phyloP scores from a whole-genome alignment of 2,113 vertebrate species.

The Felis catus region DNA sequence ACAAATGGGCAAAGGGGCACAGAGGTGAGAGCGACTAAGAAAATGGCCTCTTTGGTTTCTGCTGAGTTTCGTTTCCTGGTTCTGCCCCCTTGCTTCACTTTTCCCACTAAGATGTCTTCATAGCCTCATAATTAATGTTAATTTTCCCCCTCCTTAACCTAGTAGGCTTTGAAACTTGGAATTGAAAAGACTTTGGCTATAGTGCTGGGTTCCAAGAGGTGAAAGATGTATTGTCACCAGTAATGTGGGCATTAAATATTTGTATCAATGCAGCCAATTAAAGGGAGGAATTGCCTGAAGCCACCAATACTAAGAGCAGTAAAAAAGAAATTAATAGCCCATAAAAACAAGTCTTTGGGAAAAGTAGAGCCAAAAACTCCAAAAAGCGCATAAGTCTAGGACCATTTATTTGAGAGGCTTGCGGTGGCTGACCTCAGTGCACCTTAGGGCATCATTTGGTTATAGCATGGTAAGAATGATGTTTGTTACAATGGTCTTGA shows the following conservation, averaged over 20 bases:
- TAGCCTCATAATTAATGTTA: background rate
- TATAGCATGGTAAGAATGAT: background rate
- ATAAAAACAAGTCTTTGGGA: background rate
- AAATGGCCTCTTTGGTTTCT: background rate
- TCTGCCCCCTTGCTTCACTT: background rate
- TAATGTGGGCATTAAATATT: background rate
- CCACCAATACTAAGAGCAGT: background rate
- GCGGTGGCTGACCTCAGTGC: background rate
- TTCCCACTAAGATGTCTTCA: background rate
- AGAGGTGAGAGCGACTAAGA: background rate
- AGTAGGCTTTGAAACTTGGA: background rate
- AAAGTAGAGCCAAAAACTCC: background rate
- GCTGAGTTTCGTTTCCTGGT: background rate
- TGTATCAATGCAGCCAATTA: background rate
- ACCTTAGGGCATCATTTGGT: background rate
- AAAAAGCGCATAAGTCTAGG: background rate
- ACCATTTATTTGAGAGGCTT: background rate
- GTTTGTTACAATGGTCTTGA: background rate
- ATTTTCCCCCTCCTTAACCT: background rate
- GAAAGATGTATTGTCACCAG: background rate
- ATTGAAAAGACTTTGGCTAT: background rate
- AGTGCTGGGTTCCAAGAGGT: background rate
- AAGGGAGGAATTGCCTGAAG: background rate
- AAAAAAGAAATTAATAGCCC: background rate
- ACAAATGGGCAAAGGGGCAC: background rate